Evolutionary conservation across 2,888 invertebrate genomes (phyloP).

Genomic region (Sinopyrophorus schimmeli): DNA sequence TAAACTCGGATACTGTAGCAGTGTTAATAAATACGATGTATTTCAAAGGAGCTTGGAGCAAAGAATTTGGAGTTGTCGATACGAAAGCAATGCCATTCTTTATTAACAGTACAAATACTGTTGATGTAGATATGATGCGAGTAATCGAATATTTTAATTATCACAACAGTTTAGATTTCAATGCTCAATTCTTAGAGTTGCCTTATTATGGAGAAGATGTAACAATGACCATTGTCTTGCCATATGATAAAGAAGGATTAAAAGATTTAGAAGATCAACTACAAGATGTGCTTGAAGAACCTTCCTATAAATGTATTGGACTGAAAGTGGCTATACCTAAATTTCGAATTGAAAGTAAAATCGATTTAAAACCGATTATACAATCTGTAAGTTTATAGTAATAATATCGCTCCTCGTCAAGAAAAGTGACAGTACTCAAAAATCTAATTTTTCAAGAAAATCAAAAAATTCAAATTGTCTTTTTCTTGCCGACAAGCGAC

Average conservation of each 20-base stretch:
- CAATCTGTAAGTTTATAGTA: slow-evolving; percentile 61
- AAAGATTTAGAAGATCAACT: slow-evolving; percentile 27
- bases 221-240: slow-evolving; percentile 37
- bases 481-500: too few species aligned
- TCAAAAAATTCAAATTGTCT: too few species aligned
- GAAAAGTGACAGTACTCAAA: too few species aligned
- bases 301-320: slow-evolving; percentile 11
- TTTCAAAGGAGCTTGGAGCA: slow-evolving; percentile 45
- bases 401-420: too few species aligned
- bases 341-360: slow-evolving; percentile 35
- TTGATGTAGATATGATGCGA: slow-evolving; percentile 45
- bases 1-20: slow-evolving; percentile 39
- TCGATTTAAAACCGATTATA: slow-evolving; percentile 62
- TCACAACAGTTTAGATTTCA: slow-evolving; percentile 40
- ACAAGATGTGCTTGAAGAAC: slow-evolving; percentile 23
- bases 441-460: too few species aligned
- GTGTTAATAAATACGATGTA: slow-evolving; percentile 49
- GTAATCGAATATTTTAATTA: slow-evolving; percentile 39
- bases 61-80: slow-evolving; percentile 31
- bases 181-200: slow-evolving; percentile 46
- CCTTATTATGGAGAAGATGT: slow-evolving; percentile 38
- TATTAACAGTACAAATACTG: slow-evolving; percentile 28
- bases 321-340: slow-evolving; percentile 35
- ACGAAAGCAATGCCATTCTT: slow-evolving; percentile 38
- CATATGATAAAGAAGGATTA: slow-evolving; percentile 32